Percentiles rank a stretch among this genome's conserved stretches.
Evolutionary conservation across 2,113 vertebrate genomes (phyloP).

Genomic region (Eira barbara): DNA sequence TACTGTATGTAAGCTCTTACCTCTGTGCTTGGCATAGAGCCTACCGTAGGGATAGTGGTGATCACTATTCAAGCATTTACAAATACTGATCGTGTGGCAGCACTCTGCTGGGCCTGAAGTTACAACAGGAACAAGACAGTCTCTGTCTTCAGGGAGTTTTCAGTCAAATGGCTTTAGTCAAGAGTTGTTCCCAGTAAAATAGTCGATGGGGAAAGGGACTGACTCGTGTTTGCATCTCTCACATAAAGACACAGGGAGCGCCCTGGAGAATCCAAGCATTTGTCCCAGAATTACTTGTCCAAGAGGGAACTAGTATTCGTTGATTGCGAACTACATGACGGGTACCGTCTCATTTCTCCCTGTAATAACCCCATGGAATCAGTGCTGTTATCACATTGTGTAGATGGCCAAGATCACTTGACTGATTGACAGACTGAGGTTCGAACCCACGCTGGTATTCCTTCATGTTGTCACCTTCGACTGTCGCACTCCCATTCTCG

Average conservation of each 20-base stretch:
- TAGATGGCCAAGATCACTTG: background rate
- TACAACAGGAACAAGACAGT: background rate
- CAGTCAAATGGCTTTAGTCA: background rate
- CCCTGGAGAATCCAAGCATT: background rate
- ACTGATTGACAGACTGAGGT: background rate
- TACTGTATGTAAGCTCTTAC: background rate
- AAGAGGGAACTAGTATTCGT: background rate
- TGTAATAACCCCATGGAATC: background rate
- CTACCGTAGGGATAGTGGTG: too few species aligned
- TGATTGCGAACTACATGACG: background rate
- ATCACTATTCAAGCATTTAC: background rate
- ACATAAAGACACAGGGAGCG: background rate
- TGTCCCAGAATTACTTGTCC: background rate
- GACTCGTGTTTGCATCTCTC: background rate
- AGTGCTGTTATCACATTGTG: background rate
- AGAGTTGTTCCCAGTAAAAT: background rate
- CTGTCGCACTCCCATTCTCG: background rate
- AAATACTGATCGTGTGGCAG: background rate
- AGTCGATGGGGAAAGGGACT: background rate
- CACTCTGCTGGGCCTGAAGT: background rate
- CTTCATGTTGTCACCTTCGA: background rate
- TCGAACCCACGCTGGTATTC: background rate
- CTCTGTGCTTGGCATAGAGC: background rate
- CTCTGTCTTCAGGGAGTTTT: background rate
- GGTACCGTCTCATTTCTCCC: background rate